Base-by-base conservation (phyloP, 1,140 invertebrate species). In the Micrasema longulum region DNA sequence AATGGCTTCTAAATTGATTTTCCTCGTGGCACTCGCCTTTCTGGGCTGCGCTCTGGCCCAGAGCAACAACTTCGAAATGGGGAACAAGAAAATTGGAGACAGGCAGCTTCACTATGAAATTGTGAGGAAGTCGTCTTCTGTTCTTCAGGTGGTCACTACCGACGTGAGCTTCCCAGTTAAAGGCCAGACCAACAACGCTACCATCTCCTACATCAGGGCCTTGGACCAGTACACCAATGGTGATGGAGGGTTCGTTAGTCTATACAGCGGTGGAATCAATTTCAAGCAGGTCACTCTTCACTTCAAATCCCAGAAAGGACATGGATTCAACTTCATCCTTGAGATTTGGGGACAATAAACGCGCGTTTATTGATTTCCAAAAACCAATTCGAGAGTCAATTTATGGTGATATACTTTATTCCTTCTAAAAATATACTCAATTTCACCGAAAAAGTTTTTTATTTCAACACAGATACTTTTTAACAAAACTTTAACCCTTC, bases 291-390 rank as follows among this genome's bases (percentile, higher is more conserved):
- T 84, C 4, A 84, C 82, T 2, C 66, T 88, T 0, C 81, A 79
- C 63, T 87, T 88, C 72, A 87, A 86, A 73, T 88, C 86, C 18
- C 81, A 87, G 62, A 81, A 85, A 41, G 77, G 81, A 18, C 81
- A 85, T 36, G 83, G 86, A 1, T 86, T 88, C 71, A 86, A 87
- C 73, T 88, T 86, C 69, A 69, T 80, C 20, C 79, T 88, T 7
- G 80, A 85, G 22, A 41, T 88, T 12, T 87, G 85, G 72, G 81
- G 81, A 14, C 76, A 76, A 47, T 80, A 72, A 68, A 9, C 50
- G 11, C 26, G 26, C 26, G 26, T 4, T 7, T 2, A 2, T 31
- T 31, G 26, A 31, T 31, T 31, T 31, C 26, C 26, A 4, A 31
- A 31, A 31, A 31, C 26, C 26, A 31, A 4, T 7, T 2, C 26